Conservation (phyloP, 2,797 vertebrate genomes). For the Sternarchorhynchus goeldii region DNA sequence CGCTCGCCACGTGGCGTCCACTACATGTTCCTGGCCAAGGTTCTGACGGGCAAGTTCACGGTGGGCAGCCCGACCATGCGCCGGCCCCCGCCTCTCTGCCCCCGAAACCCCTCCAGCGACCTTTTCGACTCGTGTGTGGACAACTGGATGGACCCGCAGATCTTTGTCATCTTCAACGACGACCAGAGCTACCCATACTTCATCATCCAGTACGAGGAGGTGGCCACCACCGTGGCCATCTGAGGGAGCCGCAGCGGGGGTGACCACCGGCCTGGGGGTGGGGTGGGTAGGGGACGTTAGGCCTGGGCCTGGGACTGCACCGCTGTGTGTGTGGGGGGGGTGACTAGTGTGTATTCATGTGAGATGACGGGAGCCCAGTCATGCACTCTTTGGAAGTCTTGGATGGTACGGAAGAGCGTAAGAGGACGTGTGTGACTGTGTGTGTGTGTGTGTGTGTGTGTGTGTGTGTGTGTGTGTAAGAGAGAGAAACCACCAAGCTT, state of each 20-base stretch:
- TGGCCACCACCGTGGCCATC: slow-evolving; percentile 88
- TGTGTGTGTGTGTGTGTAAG: background rate
- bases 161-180: slow-evolving; percentile 98
- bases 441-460: background rate
- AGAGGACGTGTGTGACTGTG: background rate
- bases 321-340: background rate
- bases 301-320: slow-evolving; percentile 1
- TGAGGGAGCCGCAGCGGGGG: slow-evolving; percentile 58
- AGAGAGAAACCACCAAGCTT: slow-evolving; percentile 33
- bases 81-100: slow-evolving; percentile 90
- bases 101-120: slow-evolving; percentile 90
- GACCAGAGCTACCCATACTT: slow-evolving; percentile 99
- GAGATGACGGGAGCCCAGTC: background rate
- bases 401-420: slow-evolving; percentile 23
- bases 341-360: background rate
- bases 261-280: too few species aligned
- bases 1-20: slow-evolving; percentile 91
- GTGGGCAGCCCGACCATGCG: slow-evolving; percentile 97
- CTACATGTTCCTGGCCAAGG: slow-evolving; percentile 99
- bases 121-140: slow-evolving; percentile 98
- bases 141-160: slow-evolving; percentile 98
- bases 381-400: slow-evolving; percentile 32
- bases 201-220: slow-evolving; percentile 97
- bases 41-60: slow-evolving; percentile 92
- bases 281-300: too few species aligned